Conservation (phyloP, 1,140 invertebrate species). For the Panagrolaimus sp. region DNA sequence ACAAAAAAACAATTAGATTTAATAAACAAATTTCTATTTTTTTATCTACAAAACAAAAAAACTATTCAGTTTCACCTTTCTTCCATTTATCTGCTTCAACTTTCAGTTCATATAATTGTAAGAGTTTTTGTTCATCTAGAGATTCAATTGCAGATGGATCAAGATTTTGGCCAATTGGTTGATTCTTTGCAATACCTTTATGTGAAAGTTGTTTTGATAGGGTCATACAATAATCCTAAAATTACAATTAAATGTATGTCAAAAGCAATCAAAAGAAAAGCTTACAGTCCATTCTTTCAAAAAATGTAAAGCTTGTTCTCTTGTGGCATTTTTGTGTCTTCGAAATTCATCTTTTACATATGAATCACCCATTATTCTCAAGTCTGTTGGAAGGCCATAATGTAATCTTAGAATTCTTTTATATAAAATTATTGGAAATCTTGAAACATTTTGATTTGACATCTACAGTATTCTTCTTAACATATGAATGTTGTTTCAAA, state of each 20-base stretch:
- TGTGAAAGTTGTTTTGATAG: constrained; percentile 50
- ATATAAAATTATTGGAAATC: constrained; percentile 24
- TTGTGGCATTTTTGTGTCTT: constrained; percentile 56
- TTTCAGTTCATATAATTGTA: constrained; percentile 46
- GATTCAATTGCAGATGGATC: constrained; percentile 26
- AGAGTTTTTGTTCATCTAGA: constrained; percentile 47
- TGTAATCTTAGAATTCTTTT: constrained; percentile 38
- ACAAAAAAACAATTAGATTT: too few species aligned
- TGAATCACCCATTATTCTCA: constrained; percentile 59
- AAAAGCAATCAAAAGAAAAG: background rate
- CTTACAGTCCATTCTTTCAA: constrained; percentile 60
- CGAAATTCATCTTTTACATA: constrained; percentile 61
- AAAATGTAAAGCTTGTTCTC: constrained; percentile 57
- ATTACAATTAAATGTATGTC: constrained; percentile 2
- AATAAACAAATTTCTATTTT: too few species aligned
- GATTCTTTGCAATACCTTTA: constrained; percentile 24
- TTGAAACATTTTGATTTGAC: constrained; percentile 3
- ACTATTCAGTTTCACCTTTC: background rate
- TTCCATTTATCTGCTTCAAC: constrained; percentile 37
- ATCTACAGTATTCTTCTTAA: background rate
- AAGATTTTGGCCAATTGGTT: constrained; percentile 38
- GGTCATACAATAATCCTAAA: constrained; percentile 48
- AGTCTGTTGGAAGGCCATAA: constrained; percentile 57
- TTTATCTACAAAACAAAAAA: too few species aligned
- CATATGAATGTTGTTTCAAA: background rate